These are phyloP conservation scores for Phataginus tetradactyla DNA, from an alignment of 2,797 vertebrate genomes.

Conservation along the genomic window DNA sequence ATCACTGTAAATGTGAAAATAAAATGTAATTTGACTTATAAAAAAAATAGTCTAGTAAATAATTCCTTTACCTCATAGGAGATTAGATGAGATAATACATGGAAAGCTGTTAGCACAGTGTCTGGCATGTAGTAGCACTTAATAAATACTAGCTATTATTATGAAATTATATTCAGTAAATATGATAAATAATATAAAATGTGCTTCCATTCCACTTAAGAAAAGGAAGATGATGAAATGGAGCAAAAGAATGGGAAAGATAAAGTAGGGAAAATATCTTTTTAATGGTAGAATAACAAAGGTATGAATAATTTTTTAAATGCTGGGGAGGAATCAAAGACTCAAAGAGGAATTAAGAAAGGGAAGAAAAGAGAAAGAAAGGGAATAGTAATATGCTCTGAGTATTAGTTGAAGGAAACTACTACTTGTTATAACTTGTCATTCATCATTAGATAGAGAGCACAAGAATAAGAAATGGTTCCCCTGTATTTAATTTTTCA, in stretches of 20 bases:
- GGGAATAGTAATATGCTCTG: background rate
- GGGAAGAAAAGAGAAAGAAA: background rate
- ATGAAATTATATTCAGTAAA: conserved; percentile 35
- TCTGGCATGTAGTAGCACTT: background rate
- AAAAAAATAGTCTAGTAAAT: background rate
- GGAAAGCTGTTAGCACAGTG: background rate
- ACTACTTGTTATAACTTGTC: background rate
- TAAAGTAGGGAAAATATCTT: background rate
- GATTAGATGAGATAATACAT: background rate
- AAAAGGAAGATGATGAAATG: background rate
- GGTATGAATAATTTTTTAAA: conserved; percentile 11
- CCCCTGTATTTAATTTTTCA: background rate
- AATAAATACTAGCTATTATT: conserved; percentile 3
- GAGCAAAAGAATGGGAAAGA: background rate
- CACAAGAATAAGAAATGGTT: conserved; percentile 2
- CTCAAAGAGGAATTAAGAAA: background rate
- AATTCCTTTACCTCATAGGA: background rate
- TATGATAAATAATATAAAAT: conserved; percentile 5
- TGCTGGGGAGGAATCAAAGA: background rate
- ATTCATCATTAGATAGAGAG: background rate
- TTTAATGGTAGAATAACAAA: conserved; percentile 1
- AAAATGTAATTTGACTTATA: no score
- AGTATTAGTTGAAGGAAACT: background rate
- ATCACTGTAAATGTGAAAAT: no score
- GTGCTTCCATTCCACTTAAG: background rate